phyloP scores from a whole-genome alignment of 2,113 vertebrate genomes.

The Bothrops jararaca region DNA sequence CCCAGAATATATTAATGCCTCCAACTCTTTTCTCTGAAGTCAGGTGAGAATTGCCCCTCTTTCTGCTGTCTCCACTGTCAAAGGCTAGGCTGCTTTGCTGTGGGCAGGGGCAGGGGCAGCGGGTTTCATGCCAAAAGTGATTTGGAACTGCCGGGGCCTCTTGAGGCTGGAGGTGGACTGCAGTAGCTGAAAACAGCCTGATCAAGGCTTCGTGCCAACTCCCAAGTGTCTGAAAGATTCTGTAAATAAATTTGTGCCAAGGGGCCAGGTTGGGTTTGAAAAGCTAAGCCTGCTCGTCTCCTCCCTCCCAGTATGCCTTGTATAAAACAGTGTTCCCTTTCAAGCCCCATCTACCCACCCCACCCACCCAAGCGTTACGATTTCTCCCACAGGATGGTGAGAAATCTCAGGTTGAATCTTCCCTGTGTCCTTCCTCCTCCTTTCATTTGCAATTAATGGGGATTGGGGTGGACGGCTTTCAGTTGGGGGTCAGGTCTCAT shows the following conservation, averaged over 20 bases:
- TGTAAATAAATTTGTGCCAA: conserved; percentile 36
- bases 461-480: conserved; percentile 10
- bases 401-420: neutral
- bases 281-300: neutral
- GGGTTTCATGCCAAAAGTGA: conserved; percentile 21
- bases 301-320: neutral
- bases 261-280: conserved; percentile 42
- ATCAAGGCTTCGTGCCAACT: neutral
- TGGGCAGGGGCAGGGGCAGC: neutral
- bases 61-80: conserved; percentile 43
- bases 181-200: neutral
- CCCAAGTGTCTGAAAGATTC: conserved; percentile 14
- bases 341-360: neutral
- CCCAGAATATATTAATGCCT: conserved; percentile 39
- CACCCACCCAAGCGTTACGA: conserved; percentile 3
- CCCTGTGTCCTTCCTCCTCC: neutral
- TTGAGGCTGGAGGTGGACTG: neutral
- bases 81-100: conserved; percentile 15
- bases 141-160: conserved; percentile 10
- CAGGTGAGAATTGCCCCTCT: conserved; percentile 36
- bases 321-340: neutral
- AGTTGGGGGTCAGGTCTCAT: conserved; percentile 5
- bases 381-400: neutral
- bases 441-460: neutral
- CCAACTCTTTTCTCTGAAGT: conserved; percentile 21